Base-by-base conservation (phyloP, 2,113 vertebrate species). In the Trematomus loennbergii region DNA sequence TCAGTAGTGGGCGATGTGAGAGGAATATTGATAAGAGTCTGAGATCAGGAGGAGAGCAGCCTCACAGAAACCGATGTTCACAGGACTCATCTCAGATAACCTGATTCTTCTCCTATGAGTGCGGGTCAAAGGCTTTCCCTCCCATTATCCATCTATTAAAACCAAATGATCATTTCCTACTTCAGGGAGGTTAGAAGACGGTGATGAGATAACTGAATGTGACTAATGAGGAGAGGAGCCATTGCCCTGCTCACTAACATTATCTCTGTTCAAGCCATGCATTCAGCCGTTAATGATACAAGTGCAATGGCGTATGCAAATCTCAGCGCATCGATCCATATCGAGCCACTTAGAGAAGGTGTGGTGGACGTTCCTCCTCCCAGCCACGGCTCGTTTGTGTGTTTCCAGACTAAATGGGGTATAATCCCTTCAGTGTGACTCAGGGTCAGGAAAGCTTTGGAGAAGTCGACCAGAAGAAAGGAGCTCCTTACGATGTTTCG, bases 11-110 rank as follows among this genome's bases (percentile, higher is more conserved):
- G 71, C 1, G 78, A 58, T 75, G 84, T 80, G 86, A 63, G 64
- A 58, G 63, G 72, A 86, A 91, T 88, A 82, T 77, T 80, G 82
- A 91, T 89, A 80, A 52, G 58, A 46, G 63, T 75, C 57, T 76
- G 59, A 36, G 70, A 50, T 71, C 29, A 54, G 20, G 43, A 68
- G 17, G 40, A 52, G 57, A 67, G 17, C n/a, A 58, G 61, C 75
- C 17, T 52, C 65, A 75, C 16, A 67, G 55, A 53, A 15, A 16
- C 17, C 11, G 10, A 13, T 74, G 13, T 54, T 72, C 52, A 43
- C 48, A 74, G 61, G 22, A 63, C 17, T 59, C 9, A 15, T 66
- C 17, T 55, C 16, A 65, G 29, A 48, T 22, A 54, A 66, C 10
- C 13, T 15, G 9, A 62, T 20, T 61, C 11, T 22, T 10, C 11